Conservation (phyloP, 2,888 invertebrate species). For the Cantharis nigra region DNA sequence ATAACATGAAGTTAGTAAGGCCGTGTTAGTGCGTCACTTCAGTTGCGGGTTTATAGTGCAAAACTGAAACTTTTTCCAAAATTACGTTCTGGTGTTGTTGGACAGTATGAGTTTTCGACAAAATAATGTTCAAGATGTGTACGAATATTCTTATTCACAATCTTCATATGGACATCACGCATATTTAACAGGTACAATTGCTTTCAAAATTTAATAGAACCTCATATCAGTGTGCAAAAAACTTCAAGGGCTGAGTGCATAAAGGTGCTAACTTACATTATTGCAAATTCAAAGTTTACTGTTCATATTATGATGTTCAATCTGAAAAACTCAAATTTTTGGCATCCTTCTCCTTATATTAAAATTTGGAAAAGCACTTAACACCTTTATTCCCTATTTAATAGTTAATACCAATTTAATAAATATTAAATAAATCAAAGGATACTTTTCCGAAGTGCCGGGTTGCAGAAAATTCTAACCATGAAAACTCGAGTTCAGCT, state of each 20-base stretch:
- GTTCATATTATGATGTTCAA: not conserved
- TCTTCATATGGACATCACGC: slow-evolving; percentile 19
- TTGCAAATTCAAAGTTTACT: not conserved
- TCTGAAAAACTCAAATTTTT: not conserved
- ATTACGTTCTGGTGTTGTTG: not conserved
- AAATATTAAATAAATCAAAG: too few relatives aligned
- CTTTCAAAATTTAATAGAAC: not conserved
- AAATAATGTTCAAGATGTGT: slow-evolving; percentile 19
- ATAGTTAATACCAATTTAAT: too few relatives aligned
- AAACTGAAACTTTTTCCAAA: not conserved
- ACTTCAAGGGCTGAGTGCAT: not conserved
- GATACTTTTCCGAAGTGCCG: too few relatives aligned
- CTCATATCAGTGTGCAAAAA: not conserved
- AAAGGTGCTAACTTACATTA: not conserved
- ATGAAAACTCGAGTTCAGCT: too few relatives aligned
- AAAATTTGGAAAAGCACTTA: not conserved
- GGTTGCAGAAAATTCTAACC: too few relatives aligned
- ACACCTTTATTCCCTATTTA: not conserved
- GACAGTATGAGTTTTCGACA: slow-evolving; percentile 21
- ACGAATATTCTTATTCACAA: slow-evolving; percentile 21
- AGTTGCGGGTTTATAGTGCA: not conserved
- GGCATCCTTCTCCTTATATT: not conserved
- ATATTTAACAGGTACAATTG: slow-evolving; percentile 13
- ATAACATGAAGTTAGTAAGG: slow-evolving; percentile 6
- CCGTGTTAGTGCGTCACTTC: not conserved